Percentiles rank a stretch among this genome's conserved stretches.
Evolutionary conservation across 2,113 vertebrate species (phyloP).

Genomic region (Uria aalge): DNA sequence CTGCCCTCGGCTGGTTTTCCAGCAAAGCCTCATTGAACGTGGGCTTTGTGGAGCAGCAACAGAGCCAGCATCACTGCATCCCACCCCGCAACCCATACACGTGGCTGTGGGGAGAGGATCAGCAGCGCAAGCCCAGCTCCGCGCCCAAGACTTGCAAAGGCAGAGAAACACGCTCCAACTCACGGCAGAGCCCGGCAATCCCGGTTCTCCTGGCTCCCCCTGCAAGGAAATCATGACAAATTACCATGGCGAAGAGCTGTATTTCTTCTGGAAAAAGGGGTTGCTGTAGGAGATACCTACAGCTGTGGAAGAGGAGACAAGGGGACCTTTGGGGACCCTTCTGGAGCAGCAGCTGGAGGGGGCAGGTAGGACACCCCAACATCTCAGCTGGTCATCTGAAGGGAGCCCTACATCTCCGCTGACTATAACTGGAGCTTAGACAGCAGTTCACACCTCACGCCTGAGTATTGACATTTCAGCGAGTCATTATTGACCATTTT

Average conservation of each 20-base stretch:
- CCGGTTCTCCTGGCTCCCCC: slow-evolving; percentile 85
- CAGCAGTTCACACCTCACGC: accelerated
- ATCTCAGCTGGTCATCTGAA: background rate
- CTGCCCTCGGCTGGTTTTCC: background rate
- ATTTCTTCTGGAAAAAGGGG: background rate
- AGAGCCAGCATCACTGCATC: accelerated
- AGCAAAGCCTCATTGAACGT: accelerated
- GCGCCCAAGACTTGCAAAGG: background rate
- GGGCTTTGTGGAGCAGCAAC: background rate
- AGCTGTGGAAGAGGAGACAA: background rate
- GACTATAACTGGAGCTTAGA: background rate
- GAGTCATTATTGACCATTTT: background rate
- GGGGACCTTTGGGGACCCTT: background rate
- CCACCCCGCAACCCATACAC: background rate
- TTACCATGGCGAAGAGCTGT: background rate
- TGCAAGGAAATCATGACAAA: slow-evolving; percentile 29
- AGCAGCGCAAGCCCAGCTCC: background rate
- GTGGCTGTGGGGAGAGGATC: background rate
- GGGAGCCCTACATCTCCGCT: accelerated
- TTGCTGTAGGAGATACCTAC: background rate
- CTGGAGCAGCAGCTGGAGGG: background rate
- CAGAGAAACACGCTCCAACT: background rate
- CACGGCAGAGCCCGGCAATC: slow-evolving; percentile 79
- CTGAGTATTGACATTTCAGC: background rate
- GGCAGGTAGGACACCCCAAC: background rate